Evolutionary conservation across 2,888 invertebrate species (phyloP), one percentile per base, ranked within the genome.

Genomic region (Alloplasta piceator): DNA sequence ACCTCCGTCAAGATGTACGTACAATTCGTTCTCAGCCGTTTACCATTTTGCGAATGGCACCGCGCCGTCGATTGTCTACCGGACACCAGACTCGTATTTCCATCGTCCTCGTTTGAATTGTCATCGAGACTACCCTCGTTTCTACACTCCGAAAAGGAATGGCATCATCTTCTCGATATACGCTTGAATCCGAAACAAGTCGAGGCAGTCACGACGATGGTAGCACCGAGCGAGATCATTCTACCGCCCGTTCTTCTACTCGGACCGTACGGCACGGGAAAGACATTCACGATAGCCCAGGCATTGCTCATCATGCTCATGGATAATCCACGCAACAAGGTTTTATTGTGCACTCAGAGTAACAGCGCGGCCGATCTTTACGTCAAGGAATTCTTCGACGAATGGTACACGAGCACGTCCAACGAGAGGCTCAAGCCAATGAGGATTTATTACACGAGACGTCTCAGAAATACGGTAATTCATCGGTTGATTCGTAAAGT

Each of bases 281-380:
- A 97, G 90, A 97, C 97, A 0, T 97, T 96, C 88, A 97, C 97
- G 0, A 92, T 97, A 85, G 97, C 97, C 0, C 95, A 95, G 78
- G 91, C 92, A 2, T 61, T 91, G 3, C 84, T 85, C 14, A 83
- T 90, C 6, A 82, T 91, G 26, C 78, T 92, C 6, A 93, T 94
- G 85, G 96, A 96, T 0, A 95, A 96, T 86, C 93, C 94, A 0
- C 93, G 94, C 16, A 94, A 95, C 38, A 94, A 95, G 87, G 95
- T 97, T 70, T 93, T 97, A 82, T 95, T 97, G 70, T 97, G 97
- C 90, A 97, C 97, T 2, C 97, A 97, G 92, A 97, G 97, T 64
- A 97, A 97, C 92, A 97, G 96, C 87, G 97, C 97, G 10, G 97
- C 97, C 7, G 97, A 97, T 93, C 93, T 97, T 78, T 97, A 97